phyloP scores from a whole-genome alignment of 64 coral and sea anemone species.

The Pocillopora damicornis region DNA sequence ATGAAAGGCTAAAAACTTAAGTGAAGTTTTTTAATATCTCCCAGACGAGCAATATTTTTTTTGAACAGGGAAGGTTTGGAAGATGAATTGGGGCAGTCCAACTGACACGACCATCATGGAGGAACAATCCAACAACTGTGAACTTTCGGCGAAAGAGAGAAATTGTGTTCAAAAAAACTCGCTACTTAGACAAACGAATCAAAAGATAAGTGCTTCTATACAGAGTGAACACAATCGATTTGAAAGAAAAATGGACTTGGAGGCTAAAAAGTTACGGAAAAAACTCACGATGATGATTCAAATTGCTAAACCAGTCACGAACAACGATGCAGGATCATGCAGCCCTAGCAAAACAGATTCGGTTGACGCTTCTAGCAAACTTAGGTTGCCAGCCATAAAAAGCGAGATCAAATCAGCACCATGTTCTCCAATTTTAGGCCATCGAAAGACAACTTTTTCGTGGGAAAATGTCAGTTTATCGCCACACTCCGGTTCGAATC shows the following conservation, averaged over 20 bases:
- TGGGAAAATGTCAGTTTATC: not conserved
- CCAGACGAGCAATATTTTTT: not conserved
- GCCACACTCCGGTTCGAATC: not conserved
- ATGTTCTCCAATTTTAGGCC: not conserved
- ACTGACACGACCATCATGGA: not conserved
- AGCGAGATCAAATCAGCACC: not conserved
- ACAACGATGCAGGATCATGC: not conserved
- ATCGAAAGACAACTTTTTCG: not conserved
- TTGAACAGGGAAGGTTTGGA: not conserved
- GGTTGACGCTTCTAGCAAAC: not conserved
- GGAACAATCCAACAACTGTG: not conserved
- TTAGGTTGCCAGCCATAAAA: conserved; percentile 18
- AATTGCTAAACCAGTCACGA: not conserved
- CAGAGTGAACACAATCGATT: conserved; percentile 23
- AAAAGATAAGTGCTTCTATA: conserved; percentile 13
- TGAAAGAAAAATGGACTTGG: conserved; percentile 17
- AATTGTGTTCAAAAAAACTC: conserved; percentile 13
- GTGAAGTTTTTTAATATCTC: not conserved
- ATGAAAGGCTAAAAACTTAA: not conserved
- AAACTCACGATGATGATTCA: not conserved
- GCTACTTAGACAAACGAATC: not conserved
- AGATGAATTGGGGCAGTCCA: not conserved
- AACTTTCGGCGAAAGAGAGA: not conserved
- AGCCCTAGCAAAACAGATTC: not conserved
- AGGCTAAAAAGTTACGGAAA: conserved; percentile 26